Conservation (phyloP, 2,797 vertebrate genomes). For the Threskiornis aethiopicus region DNA sequence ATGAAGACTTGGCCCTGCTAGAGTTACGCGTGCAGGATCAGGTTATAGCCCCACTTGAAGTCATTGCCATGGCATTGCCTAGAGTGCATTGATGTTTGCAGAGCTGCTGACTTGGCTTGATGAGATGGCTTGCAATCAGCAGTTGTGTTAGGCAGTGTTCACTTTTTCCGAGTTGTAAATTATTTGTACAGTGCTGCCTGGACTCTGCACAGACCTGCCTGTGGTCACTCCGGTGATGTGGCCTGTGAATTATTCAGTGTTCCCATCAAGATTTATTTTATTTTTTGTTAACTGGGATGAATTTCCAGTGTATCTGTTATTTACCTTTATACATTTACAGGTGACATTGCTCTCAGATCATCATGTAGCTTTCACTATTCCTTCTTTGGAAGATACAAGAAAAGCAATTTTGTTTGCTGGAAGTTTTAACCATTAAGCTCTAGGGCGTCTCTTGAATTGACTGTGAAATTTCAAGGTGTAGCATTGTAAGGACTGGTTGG, state of each 20-base stretch:
- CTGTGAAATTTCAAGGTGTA: not conserved
- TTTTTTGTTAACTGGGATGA: not conserved
- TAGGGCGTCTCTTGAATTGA: not conserved
- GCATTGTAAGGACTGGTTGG: not conserved
- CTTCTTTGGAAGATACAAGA: not conserved
- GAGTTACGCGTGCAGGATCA: not conserved
- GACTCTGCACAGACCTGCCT: not conserved
- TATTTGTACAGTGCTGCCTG: not conserved
- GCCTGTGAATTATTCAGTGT: slow-evolving; percentile 19
- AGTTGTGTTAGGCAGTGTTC: not conserved
- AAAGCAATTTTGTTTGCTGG: not conserved
- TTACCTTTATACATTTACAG: not conserved
- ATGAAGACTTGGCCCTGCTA: not conserved
- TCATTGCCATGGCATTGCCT: not conserved
- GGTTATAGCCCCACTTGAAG: not conserved
- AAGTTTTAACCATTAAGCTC: not conserved
- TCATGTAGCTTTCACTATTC: not conserved
- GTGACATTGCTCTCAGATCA: not conserved
- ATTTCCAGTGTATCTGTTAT: not conserved
- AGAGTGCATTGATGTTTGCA: not conserved
- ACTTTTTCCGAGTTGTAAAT: not conserved
- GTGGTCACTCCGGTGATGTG: not conserved
- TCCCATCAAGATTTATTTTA: not conserved
- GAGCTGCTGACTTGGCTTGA: slow-evolving; percentile 33
- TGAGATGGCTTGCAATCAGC: slow-evolving; percentile 5